Conservation (phyloP, 1,140 invertebrate species). For the Probaryconus sp. region DNA sequence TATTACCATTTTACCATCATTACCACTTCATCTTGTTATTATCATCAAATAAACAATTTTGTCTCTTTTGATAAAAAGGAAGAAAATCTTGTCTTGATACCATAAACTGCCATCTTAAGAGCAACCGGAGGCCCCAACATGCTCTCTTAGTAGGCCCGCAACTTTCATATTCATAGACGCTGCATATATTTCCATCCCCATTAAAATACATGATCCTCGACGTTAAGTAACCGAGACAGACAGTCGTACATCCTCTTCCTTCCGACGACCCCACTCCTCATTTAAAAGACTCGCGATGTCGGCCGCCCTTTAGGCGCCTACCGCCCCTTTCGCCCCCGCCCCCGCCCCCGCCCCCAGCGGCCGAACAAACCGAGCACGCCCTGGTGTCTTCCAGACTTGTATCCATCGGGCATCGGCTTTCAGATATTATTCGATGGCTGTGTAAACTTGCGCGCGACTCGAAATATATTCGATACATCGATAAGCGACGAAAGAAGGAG, state of each 20-base stretch:
- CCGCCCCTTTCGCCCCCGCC: background rate
- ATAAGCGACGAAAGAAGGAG: conserved; percentile 56
- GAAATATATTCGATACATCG: conserved; percentile 72
- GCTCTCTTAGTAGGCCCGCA: conserved; percentile 72
- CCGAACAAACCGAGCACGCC: conserved; percentile 49
- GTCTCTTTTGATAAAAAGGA: too few species aligned
- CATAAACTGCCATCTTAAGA: conserved; percentile 58
- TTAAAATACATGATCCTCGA: conserved; percentile 43
- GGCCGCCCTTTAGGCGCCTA: too few species aligned
- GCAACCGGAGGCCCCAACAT: conserved; percentile 58
- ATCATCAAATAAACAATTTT: too few species aligned
- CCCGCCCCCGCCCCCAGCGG: background rate
- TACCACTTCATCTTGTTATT: too few species aligned
- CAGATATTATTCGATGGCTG: conserved; percentile 58
- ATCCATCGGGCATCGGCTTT: conserved; percentile 66
- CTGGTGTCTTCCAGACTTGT: conserved; percentile 62
- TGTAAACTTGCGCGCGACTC: conserved; percentile 61
- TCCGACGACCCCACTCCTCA: too few species aligned
- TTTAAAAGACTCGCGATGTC: too few species aligned
- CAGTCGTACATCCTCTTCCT: too few species aligned
- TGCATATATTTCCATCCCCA: conserved; percentile 70
- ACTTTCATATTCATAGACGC: conserved; percentile 75
- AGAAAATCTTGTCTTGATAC: too few species aligned
- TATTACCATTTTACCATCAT: too few species aligned
- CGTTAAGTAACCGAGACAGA: too few species aligned